Evolutionary conservation across 2,113 vertebrate species (phyloP), one percentile per base, ranked within the genome.

Genomic region (Catharus minimus): DNA sequence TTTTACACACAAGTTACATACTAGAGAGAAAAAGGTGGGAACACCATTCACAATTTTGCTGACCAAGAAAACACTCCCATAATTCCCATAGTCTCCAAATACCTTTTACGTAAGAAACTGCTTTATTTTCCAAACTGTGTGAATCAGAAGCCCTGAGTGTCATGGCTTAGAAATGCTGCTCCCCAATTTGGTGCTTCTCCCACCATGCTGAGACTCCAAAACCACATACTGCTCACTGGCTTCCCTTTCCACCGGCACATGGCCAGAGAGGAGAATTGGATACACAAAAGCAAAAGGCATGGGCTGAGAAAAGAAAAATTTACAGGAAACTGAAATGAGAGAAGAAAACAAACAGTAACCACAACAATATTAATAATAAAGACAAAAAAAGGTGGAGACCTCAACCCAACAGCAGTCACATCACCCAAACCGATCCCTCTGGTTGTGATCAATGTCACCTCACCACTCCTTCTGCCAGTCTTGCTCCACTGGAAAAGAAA

Each of bases 371-470:
- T 20, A n/a, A 38, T 14, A 38, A 36, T 30, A 27, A 64, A 41
- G 9, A 13, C 4, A 27, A 39, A 41, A 66, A 72, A 38, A 28
- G 18, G 2, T 27, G 26, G 18, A 27, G 43, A 50, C 4, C 18
- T 57, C 21, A 41, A 44, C 32, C 10, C 27, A 44, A 14, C 0
- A 1, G 7, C n/a, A 65, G 19, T 15, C 2, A 7, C 13, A 18
- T 3, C 21, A 33, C 21, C 18, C 17, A 43, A 56, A 64, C 14
- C 0, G 0, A 18, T n/a, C 19, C 4, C 19, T 50, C 50, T 0
- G 0, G 22, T 10, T 5, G 2, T 32, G 18, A 44, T 15, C 13
- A 27, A 5, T n/a, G 12, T 21, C 23, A 58, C 9, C 10, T 11
- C 19, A 28, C 19, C 3, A 9, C 3, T 66, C 22, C 28, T 5